These are phyloP conservation scores for Silurus meridionalis DNA, from an alignment of 2,113 vertebrate species.

Conservation along the genomic window DNA sequence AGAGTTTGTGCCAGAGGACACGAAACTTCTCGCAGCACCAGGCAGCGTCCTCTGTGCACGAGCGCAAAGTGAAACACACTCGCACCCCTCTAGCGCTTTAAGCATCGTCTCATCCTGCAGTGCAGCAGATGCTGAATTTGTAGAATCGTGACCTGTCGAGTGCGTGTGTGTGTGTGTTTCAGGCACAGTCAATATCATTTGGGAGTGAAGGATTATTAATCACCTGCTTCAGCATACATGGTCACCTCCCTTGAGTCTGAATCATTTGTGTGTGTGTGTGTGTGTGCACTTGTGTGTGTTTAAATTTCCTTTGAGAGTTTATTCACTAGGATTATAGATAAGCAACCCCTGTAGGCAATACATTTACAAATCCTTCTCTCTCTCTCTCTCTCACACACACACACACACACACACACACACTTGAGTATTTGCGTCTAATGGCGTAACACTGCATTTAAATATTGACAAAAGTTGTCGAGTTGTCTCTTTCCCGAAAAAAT, in stretches of 20 bases:
- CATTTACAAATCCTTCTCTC: slow-evolving; percentile 33
- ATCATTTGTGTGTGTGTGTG: slow-evolving; percentile 54
- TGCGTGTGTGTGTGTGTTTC: slow-evolving; percentile 46
- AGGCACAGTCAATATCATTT: slow-evolving; percentile 61
- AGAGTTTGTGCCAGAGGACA: slow-evolving; percentile 1
- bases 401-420: too few species aligned
- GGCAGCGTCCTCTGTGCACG: background rate
- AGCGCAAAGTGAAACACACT: slow-evolving; percentile 19
- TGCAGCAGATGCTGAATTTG: slow-evolving; percentile 41
- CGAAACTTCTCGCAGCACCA: background rate
- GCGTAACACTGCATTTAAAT: background rate
- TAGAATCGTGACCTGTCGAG: slow-evolving; percentile 26
- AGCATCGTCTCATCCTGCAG: slow-evolving; percentile 8
- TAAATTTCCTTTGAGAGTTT: background rate
- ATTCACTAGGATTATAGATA: slow-evolving; percentile 55
- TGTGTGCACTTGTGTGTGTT: background rate
- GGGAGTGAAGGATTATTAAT: slow-evolving; percentile 62
- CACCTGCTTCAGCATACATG: slow-evolving; percentile 57
- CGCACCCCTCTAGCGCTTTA: background rate
- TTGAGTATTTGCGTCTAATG: background rate
- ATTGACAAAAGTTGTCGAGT: background rate
- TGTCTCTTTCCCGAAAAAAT: background rate
- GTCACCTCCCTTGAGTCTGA: slow-evolving; percentile 69
- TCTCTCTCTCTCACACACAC: too few species aligned
- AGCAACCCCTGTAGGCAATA: slow-evolving; percentile 26